Conservation (phyloP, 2,113 vertebrate species). For the Castor canadensis region DNA sequence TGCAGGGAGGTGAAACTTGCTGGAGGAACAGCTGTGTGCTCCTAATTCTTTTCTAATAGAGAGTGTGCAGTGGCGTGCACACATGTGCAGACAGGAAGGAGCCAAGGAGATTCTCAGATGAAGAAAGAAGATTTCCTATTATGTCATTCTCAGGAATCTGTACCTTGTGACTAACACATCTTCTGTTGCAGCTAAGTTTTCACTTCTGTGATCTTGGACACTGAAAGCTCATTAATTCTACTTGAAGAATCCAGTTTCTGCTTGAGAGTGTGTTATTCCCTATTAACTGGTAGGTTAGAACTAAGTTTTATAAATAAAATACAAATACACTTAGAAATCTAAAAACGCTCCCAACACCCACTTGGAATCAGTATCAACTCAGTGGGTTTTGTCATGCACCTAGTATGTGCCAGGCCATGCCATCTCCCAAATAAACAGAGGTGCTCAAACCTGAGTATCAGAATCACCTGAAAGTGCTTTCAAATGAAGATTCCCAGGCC, state of each 20-base stretch:
- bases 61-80: slow-evolving; percentile 47
- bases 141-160: slow-evolving; percentile 26
- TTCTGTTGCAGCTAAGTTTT: slow-evolving; percentile 36
- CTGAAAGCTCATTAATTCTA: slow-evolving; percentile 26
- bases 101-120: slow-evolving; percentile 24
- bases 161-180: slow-evolving; percentile 56
- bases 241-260: slow-evolving; percentile 28
- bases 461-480: not conserved
- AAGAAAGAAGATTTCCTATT: slow-evolving; percentile 52
- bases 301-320: slow-evolving; percentile 12
- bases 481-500: not conserved
- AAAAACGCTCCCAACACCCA: not conserved
- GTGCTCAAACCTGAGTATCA: not conserved
- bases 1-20: not conserved
- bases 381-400: not conserved
- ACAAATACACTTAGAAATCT: not conserved
- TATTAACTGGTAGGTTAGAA: not conserved
- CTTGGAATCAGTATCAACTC: not conserved
- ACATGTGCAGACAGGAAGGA: slow-evolving; percentile 67
- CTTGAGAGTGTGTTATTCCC: not conserved
- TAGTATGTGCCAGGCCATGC: not conserved
- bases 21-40: slow-evolving; percentile 57
- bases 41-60: slow-evolving; percentile 56
- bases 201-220: slow-evolving; percentile 11
- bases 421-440: not conserved